Evolutionary conservation across 2,113 vertebrate species (phyloP).

Genomic region (Xyliphius kryptos): DNA sequence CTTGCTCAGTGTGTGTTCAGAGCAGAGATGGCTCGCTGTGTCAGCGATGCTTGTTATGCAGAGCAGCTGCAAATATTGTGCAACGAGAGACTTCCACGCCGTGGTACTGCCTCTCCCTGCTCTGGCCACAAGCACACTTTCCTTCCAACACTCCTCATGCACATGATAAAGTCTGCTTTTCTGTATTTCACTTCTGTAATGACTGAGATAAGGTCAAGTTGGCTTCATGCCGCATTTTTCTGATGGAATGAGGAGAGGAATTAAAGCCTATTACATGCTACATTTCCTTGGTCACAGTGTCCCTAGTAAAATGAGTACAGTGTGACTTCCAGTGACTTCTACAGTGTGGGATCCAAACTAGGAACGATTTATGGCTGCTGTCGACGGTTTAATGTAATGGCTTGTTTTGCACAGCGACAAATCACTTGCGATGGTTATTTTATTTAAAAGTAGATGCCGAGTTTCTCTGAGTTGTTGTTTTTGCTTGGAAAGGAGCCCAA

Average conservation of each 20-base stretch:
- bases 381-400: conserved; percentile 37
- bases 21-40: conserved; percentile 17
- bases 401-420: conserved; percentile 20
- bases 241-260: no score
- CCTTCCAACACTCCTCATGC: conserved; percentile 40
- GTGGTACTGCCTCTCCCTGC: conserved; percentile 40
- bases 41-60: conserved; percentile 28
- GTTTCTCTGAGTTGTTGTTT: conserved; percentile 1
- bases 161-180: conserved; percentile 27
- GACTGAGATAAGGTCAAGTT: conserved; percentile 32
- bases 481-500: not conserved
- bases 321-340: no score
- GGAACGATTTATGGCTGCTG: conserved; percentile 15
- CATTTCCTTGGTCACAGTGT: no score
- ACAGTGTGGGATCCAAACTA: no score
- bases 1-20: no score
- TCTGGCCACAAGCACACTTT: conserved; percentile 29
- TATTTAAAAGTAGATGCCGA: conserved; percentile 11
- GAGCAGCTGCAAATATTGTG: conserved; percentile 42
- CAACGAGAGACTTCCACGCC: conserved; percentile 38
- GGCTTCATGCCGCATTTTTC: conserved; percentile 12
- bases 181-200: conserved; percentile 23
- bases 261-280: no score
- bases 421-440: conserved; percentile 7
- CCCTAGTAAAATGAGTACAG: no score